These are phyloP conservation scores for Eilema sororculum DNA, from an alignment of 2,888 invertebrate genomes.

Conservation along the genomic window DNA sequence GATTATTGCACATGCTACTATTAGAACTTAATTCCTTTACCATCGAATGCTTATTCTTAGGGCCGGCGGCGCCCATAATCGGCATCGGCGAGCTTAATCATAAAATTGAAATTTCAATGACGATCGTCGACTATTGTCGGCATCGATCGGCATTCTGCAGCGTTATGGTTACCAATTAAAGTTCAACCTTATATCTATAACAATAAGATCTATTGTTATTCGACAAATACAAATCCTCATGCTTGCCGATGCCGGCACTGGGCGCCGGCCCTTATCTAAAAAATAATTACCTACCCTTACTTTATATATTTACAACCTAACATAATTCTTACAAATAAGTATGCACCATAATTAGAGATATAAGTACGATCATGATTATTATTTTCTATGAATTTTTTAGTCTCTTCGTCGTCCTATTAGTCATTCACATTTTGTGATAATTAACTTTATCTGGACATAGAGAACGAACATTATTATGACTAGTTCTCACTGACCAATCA, in stretches of 20 bases:
- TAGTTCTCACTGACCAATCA: constrained; percentile 63
- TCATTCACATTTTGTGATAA: neutral
- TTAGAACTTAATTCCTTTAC: neutral
- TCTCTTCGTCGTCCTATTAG: neutral
- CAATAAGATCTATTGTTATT: too few relatives aligned
- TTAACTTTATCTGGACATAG: constrained; percentile 24
- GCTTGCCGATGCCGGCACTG: too few relatives aligned
- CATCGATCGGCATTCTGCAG: too few relatives aligned
- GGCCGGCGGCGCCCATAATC: too few relatives aligned
- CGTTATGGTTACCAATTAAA: too few relatives aligned
- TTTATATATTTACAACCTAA: constrained; percentile 63
- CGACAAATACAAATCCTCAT: too few relatives aligned
- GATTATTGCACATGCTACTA: neutral
- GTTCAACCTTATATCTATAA: too few relatives aligned
- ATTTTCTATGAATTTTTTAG: neutral
- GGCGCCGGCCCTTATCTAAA: too few relatives aligned
- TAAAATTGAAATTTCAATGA: too few relatives aligned
- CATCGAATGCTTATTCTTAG: neutral
- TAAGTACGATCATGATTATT: constrained; percentile 11
- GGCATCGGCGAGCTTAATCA: too few relatives aligned
- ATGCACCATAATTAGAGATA: constrained; percentile 24
- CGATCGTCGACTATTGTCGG: too few relatives aligned
- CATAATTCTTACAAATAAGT: constrained; percentile 34
- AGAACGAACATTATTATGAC: constrained; percentile 53
- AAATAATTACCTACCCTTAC: constrained; percentile 26